A percentile compares a stretch with the other conserved stretches of the same genome.
Evolutionary conservation across 2,888 invertebrate species (phyloP).

Genomic region (Athetis lepigone): DNA sequence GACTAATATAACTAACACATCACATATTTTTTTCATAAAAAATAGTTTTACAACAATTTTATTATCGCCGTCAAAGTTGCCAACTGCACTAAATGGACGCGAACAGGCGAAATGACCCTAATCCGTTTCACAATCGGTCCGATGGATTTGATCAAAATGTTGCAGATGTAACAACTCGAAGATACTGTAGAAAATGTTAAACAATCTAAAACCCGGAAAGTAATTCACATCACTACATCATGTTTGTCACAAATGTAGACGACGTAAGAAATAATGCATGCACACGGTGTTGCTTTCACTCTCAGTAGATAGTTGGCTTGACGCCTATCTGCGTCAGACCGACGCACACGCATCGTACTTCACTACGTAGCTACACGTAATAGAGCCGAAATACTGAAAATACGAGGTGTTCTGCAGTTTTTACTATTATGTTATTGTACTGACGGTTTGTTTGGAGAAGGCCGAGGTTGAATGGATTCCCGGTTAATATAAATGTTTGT

Average conservation of each 20-base stretch:
- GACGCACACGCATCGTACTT: conserved; percentile 33
- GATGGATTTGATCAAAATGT: neutral
- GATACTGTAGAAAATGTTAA: conserved; percentile 12
- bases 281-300: conserved; percentile 49
- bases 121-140: too few relatives aligned
- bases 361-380: conserved; percentile 45
- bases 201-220: conserved; percentile 37
- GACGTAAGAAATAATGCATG: conserved; percentile 16
- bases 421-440: conserved; percentile 4
- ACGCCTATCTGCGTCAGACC: conserved; percentile 42
- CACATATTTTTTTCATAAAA: too few relatives aligned
- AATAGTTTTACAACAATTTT: too few relatives aligned
- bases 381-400: conserved; percentile 19
- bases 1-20: too few relatives aligned
- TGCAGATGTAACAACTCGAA: conserved; percentile 11
- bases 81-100: too few relatives aligned
- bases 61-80: too few relatives aligned
- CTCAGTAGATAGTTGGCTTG: conserved; percentile 42
- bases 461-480: neutral
- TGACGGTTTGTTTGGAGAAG: neutral
- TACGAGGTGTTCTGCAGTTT: neutral
- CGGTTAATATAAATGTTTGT: neutral
- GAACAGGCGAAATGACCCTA: too few relatives aligned
- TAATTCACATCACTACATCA: conserved; percentile 26
- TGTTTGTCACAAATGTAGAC: conserved; percentile 25